Evolutionary conservation across 2,113 vertebrate genomes (phyloP), one percentile per base, ranked within the genome.

Genomic region (Trichomycterus rosablanca): DNA sequence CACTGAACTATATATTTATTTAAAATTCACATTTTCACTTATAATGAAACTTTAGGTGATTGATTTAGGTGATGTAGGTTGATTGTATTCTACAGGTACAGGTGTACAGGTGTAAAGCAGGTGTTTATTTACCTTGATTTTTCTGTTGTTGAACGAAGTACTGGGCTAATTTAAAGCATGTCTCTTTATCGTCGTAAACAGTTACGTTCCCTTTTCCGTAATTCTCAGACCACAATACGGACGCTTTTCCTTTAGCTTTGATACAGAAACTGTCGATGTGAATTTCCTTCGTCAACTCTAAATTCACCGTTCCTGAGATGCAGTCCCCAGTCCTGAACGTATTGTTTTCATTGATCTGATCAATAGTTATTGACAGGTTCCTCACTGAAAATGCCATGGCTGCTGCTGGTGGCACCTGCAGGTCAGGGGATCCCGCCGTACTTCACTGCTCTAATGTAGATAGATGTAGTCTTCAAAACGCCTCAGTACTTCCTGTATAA

Each of bases 161-260:
- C 4, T 70, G 70, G 20, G 73, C 74, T 1, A 71, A 1, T 37
- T 75, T 85, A 68, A 84, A 87, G 66, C 76, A 83, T 23, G 81
- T 86, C 19, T 87, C 72, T 42, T 86, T 82, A 20, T 82, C 64
- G 35, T 66, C 42, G 44, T 84, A 87, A 0, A 51, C 19, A 0
- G 54, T 35, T 0, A 74, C 73, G 0, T 6, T 58, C 50, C 26
- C 1, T 2, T 81, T 1, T 0, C 82, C 76, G 24, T 74, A 0
- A 1, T 6, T 57, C 57, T 86, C 83, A 1, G 50, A 52, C 87
- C 84, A 88, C 37, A 23, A 0, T 0, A 87, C 84, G 0, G 74
- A 49, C 0, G 85, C 78, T 53, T 86, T 83, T 1, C 84, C 84
- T 24, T 87, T 87, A 1, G 81, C 80, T 50, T 83, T 80, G 0